Conservation (phyloP, 2,888 invertebrate species). For the Amphimallon solstitiale region DNA sequence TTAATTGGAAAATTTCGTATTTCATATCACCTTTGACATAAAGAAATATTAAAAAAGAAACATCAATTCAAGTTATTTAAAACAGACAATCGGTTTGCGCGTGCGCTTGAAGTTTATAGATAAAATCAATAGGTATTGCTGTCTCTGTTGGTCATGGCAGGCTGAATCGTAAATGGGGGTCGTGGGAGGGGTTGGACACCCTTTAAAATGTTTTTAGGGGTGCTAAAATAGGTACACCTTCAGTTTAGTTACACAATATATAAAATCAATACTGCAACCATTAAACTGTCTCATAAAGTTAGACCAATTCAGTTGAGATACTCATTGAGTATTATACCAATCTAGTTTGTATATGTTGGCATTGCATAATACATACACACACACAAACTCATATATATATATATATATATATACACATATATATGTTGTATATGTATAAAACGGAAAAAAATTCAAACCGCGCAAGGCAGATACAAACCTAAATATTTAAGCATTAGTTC, state of each 20-base stretch:
- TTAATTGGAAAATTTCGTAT: too few relatives aligned
- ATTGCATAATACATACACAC: too few relatives aligned
- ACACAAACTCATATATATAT: too few relatives aligned
- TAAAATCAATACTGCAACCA: slow-evolving; percentile 55
- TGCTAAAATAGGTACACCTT: slow-evolving; percentile 43
- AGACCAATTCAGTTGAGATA: slow-evolving; percentile 37
- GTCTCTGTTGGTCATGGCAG: slow-evolving; percentile 30
- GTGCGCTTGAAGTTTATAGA: slow-evolving; percentile 10
- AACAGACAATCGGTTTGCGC: too few relatives aligned
- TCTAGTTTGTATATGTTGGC: too few relatives aligned
- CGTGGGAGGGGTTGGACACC: slow-evolving; percentile 41
- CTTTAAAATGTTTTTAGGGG: slow-evolving; percentile 39
- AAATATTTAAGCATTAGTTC: neutral
- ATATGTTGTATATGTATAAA: too few relatives aligned
- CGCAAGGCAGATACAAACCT: slow-evolving; percentile 32
- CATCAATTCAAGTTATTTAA: too few relatives aligned
- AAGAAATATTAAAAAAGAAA: too few relatives aligned
- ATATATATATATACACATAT: too few relatives aligned
- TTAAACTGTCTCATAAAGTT: slow-evolving; percentile 37
- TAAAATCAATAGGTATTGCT: slow-evolving; percentile 31
- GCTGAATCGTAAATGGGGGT: slow-evolving; percentile 12
- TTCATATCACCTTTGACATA: too few relatives aligned
- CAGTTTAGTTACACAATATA: slow-evolving; percentile 46
- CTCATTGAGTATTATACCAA: slow-evolving; percentile 7
- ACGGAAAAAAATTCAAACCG: slow-evolving; percentile 12